A percentile compares a stretch with the other conserved stretches of the same genome.
phyloP scores from a whole-genome alignment of 2,888 invertebrate species.

The Omphaloscelis lunosa region DNA sequence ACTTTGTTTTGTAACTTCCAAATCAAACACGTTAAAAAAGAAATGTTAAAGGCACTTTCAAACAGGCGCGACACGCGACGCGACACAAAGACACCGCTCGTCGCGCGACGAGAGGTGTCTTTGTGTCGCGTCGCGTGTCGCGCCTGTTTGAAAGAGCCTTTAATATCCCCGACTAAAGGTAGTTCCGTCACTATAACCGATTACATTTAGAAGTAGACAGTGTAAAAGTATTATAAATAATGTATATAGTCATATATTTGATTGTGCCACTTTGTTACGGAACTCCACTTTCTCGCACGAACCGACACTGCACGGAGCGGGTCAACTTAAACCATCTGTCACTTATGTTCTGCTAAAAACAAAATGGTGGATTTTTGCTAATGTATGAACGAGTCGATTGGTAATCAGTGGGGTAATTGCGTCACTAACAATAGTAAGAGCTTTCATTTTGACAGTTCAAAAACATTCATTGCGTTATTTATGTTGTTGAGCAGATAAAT shows the following conservation, averaged over 20 bases:
- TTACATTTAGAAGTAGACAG: slow-evolving; percentile 40
- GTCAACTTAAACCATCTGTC: slow-evolving; percentile 54
- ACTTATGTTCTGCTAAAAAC: slow-evolving; percentile 50
- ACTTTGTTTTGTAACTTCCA: too few relatives aligned
- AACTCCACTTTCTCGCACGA: slow-evolving; percentile 63
- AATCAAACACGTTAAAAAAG: too few relatives aligned
- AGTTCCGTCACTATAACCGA: slow-evolving; percentile 34
- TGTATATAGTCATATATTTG: slow-evolving; percentile 61
- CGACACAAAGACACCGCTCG: too few relatives aligned
- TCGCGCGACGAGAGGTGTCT: too few relatives aligned
- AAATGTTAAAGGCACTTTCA: too few relatives aligned
- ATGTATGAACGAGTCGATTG: neutral
- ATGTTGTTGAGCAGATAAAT: too few relatives aligned
- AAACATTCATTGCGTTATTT: too few relatives aligned
- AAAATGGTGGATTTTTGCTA: slow-evolving; percentile 46
- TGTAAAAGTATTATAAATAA: slow-evolving; percentile 55
- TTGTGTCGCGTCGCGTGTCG: too few relatives aligned
- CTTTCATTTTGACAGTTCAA: too few relatives aligned
- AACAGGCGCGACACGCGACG: too few relatives aligned
- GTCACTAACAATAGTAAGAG: too few relatives aligned
- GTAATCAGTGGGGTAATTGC: neutral
- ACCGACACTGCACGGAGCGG: slow-evolving; percentile 45
- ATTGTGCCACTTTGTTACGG: slow-evolving; percentile 63
- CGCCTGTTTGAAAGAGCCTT: too few relatives aligned
- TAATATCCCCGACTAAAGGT: slow-evolving; percentile 15